Evolutionary conservation across 2,888 invertebrate genomes (phyloP), one percentile per base, ranked within the genome.

Genomic region (Sinodicranocentrus sp.): DNA sequence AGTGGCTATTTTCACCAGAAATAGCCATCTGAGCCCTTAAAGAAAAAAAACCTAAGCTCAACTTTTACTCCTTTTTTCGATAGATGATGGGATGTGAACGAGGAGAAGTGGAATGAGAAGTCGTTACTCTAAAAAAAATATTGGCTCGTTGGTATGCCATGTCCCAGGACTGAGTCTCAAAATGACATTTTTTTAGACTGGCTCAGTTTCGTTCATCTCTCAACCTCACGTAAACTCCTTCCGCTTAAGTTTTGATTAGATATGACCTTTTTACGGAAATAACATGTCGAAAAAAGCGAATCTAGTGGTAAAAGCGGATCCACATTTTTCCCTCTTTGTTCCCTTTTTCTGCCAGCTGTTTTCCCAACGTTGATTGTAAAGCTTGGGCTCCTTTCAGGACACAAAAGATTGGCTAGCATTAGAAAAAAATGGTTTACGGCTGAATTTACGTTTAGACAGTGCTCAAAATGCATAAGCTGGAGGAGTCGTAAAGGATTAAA

Each of bases 81-180:
- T 33, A 10, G 33, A 33, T 33, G n/a, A n/a, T n/a, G n/a, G n/a
- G 39, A 48, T 10, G 48, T 17, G 15, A 48, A 15, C n/a, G n/a
- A 15, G n/a, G 48, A 57, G 17, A 28, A 59, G 5, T 15, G 25
- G 25, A 25, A 57, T 57, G 57, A 61, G 61, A 61, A 3, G 61
- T 2, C n/a, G 28, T 61, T 61, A 26, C 19, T 54, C 5, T 21
- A 61, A 61, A n/a, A n/a, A n/a, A 61, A 61, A 61, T 61, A 61
- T 61, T 61, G 61, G 61, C 61, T 61, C 61, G 26, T 61, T 61
- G n/a, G 28, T 28, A 8, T 61, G 61, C 28, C 61, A 26, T 26
- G n/a, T 28, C 13, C 25, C 57, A 39, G n/a, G 10, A 33, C 33
- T 10, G 10, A 33, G 33, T 48, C n/a, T 48, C 33, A 33, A 10